Conservation (phyloP, 2,888 invertebrate genomes). For the Dryococelus australis region DNA sequence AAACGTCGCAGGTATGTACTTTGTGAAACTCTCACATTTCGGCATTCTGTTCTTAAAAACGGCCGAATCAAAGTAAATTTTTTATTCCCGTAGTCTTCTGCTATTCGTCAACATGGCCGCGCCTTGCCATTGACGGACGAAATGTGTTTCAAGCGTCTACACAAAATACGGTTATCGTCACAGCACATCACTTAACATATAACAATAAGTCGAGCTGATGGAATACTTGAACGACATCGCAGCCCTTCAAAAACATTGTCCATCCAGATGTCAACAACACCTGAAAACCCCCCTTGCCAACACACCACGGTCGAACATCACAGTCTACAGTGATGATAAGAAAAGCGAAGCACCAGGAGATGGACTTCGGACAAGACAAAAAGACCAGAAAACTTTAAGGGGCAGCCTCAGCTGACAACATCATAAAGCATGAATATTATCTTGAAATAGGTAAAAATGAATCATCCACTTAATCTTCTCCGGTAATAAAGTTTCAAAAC, state of each 20-base stretch:
- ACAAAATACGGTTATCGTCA: background rate
- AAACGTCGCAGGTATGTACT: slow-evolving; percentile 97
- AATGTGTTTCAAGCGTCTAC: slow-evolving; percentile 36
- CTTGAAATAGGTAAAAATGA: no score
- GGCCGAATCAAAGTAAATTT: slow-evolving; percentile 46
- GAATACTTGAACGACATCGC: background rate
- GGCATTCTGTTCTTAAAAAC: slow-evolving; percentile 72
- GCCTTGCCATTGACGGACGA: slow-evolving; percentile 44
- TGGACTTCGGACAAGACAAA: no score
- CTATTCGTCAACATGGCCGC: slow-evolving; percentile 71
- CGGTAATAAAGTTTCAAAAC: no score
- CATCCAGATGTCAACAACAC: background rate
- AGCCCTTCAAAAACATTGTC: background rate
- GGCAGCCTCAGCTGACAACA: no score
- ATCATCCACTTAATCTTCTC: no score
- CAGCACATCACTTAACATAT: background rate
- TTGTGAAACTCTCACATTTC: slow-evolving; percentile 96
- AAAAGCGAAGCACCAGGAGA: background rate
- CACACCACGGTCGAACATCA: slow-evolving; percentile 16
- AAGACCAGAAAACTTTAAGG: no score
- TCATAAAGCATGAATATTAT: no score
- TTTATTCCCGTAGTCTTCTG: slow-evolving; percentile 51
- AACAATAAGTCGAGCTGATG: background rate
- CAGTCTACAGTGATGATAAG: background rate
- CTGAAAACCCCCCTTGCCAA: background rate